Evolutionary conservation across 2,797 vertebrate species (phyloP).

Genomic region (Podargus strigoides): DNA sequence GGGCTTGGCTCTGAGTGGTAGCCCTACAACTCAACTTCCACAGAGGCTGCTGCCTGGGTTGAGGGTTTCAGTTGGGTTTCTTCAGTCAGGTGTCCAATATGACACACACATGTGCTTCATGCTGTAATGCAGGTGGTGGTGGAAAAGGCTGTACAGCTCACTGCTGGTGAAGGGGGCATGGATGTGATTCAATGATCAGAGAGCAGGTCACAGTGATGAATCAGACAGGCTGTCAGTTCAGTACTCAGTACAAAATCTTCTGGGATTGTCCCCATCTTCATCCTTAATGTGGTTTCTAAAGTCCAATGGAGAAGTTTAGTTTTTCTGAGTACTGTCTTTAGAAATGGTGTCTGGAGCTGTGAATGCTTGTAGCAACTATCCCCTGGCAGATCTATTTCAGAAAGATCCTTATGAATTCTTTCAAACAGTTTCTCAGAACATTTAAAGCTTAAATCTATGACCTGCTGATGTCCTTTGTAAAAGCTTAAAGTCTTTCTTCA

Average conservation of each 20-base stretch:
- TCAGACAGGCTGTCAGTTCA: background rate
- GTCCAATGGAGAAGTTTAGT: background rate
- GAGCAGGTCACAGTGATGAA: background rate
- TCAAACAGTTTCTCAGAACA: background rate
- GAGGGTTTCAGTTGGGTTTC: background rate
- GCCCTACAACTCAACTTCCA: background rate
- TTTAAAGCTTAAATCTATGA: background rate
- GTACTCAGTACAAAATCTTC: fast-evolving
- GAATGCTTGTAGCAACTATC: background rate
- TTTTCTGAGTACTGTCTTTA: background rate
- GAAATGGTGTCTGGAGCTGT: fast-evolving
- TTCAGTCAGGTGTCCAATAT: background rate
- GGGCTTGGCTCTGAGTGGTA: background rate
- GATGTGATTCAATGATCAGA: background rate
- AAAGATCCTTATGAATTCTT: background rate
- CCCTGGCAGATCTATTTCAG: background rate
- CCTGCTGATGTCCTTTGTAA: background rate
- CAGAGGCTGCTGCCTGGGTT: background rate
- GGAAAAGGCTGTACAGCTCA: background rate
- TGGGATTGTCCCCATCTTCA: background rate
- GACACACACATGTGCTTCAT: fast-evolving
- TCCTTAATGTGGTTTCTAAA: background rate
- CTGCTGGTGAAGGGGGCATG: background rate
- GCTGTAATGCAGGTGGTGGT: background rate
- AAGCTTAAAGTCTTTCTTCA: background rate